Evolutionary conservation across 2,888 invertebrate species (phyloP).

Genomic region (Halictus ligatus): DNA sequence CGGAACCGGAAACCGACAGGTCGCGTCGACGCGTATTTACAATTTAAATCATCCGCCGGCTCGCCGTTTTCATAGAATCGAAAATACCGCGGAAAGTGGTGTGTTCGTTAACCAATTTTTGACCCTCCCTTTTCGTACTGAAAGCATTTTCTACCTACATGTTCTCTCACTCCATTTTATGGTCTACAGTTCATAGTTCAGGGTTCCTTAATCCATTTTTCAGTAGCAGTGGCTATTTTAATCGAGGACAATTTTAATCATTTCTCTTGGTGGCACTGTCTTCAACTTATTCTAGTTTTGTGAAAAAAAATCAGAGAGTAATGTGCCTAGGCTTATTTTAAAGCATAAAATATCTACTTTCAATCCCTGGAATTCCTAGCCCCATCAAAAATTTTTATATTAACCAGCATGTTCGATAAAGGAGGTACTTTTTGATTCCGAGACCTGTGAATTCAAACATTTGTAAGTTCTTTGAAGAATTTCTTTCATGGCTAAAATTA

Average conservation of each 20-base stretch:
- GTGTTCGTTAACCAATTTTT: neutral
- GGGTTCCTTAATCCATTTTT: neutral
- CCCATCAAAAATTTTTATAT: neutral
- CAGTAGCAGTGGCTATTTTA: neutral
- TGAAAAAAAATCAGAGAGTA: neutral
- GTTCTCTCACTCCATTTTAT: neutral
- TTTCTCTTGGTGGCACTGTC: neutral
- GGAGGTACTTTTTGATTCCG: neutral
- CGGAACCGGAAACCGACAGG: neutral
- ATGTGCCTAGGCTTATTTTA: neutral
- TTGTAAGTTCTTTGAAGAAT: neutral
- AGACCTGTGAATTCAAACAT: neutral
- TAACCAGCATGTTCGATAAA: neutral
- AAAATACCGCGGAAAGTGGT: neutral
- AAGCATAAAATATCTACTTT: neutral
- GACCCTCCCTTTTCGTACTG: neutral
- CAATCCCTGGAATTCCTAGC: neutral
- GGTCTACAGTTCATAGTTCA: neutral
- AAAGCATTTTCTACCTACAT: neutral
- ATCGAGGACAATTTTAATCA: neutral
- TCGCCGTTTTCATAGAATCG: neutral
- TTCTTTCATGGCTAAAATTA: neutral
- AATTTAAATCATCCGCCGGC: neutral
- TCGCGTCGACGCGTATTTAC: conserved; percentile 2
- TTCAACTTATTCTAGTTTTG: neutral